Conservation (phyloP, 2,888 invertebrate genomes). For the Diachrysia chrysitis region DNA sequence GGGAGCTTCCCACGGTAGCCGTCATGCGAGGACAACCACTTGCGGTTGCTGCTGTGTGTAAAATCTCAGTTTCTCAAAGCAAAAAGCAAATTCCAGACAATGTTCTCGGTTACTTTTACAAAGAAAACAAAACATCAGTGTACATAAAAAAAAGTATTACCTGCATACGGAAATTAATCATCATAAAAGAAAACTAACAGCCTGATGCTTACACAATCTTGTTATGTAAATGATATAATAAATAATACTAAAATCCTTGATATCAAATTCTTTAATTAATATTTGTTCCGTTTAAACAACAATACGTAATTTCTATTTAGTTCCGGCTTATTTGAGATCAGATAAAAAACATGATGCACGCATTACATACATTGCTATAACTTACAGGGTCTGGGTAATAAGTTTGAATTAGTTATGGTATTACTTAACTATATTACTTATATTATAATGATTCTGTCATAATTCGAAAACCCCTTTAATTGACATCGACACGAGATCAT, state of each 20-base stretch:
- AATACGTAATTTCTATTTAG: conserved; percentile 17
- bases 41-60: conserved; percentile 54
- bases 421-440: neutral
- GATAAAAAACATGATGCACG: neutral
- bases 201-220: neutral
- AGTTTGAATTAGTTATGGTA: neutral
- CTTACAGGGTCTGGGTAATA: neutral
- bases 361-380: neutral
- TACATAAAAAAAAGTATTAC: conserved; percentile 14
- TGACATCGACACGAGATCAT: neutral
- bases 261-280: conserved; percentile 28
- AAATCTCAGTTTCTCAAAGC: conserved; percentile 37
- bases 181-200: conserved; percentile 8
- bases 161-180: conserved; percentile 3
- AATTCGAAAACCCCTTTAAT: neutral
- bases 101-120: conserved; percentile 9
- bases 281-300: conserved; percentile 33
- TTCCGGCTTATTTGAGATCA: conserved; percentile 15
- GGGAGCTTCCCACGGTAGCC: conserved; percentile 63
- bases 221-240: conserved; percentile 37
- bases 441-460: neutral
- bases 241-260: conserved; percentile 35
- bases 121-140: conserved; percentile 15
- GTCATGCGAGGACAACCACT: conserved; percentile 67
- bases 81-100: conserved; percentile 39